Conservation (phyloP, 2,797 vertebrate species). For the Petrocephalus schoutedeni region DNA sequence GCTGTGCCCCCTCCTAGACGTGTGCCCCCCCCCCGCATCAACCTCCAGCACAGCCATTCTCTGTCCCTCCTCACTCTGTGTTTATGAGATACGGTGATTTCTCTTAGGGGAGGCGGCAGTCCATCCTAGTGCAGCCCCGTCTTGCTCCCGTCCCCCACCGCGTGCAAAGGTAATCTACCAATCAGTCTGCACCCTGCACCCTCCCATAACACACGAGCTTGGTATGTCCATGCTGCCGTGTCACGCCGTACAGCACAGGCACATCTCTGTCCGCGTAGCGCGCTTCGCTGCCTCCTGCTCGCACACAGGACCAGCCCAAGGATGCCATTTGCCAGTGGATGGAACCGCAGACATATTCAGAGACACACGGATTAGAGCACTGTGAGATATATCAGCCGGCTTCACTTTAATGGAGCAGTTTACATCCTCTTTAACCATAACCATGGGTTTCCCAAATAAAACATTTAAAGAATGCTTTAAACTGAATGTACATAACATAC, state of each 20-base stretch:
- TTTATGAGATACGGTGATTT: conserved; percentile 82
- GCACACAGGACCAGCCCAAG: neutral
- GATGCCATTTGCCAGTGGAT: neutral
- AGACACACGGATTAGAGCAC: neutral
- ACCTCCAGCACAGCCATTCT: conserved; percentile 12
- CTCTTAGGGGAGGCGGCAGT: conserved; percentile 79
- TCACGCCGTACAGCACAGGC: neutral
- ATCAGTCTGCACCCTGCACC: conserved; percentile 40
- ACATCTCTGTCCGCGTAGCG: conserved; percentile 40
- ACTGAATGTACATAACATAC: neutral
- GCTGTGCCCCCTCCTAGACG: neutral
- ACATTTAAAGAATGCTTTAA: neutral
- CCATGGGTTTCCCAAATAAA: neutral
- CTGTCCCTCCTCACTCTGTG: conserved; percentile 50
- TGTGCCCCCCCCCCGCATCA: neutral
- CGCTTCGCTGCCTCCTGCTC: conserved; percentile 42
- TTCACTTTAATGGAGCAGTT: neutral
- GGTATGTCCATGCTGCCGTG: conserved; percentile 46
- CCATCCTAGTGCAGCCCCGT: conserved; percentile 78
- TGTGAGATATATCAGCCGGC: neutral
- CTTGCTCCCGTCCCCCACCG: conserved; percentile 71
- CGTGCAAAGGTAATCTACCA: conserved; percentile 71
- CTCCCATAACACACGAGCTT: conserved; percentile 26
- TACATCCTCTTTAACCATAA: neutral
- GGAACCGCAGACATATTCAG: neutral